Evolutionary conservation across 2,888 invertebrate species (phyloP).

Genomic region (Dolichomitus sp.): DNA sequence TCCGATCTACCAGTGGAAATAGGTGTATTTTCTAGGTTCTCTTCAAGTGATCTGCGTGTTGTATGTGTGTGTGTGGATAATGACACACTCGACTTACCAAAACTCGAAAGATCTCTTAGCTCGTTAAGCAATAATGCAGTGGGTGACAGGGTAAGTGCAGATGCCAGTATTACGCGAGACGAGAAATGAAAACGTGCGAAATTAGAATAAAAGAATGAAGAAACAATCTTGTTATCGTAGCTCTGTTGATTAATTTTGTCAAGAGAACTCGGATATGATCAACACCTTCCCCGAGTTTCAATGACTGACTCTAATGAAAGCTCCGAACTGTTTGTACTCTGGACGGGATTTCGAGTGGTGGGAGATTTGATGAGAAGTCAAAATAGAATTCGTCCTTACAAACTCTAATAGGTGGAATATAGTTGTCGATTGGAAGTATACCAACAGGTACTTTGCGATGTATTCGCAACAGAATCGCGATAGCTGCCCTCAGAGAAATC

Average conservation of each 20-base stretch:
- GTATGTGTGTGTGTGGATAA: constrained; percentile 41
- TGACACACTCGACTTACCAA: constrained; percentile 76
- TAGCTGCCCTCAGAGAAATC: too few relatives aligned
- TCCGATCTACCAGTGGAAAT: neutral
- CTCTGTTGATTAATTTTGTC: neutral
- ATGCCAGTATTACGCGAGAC: neutral
- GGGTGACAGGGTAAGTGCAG: constrained; percentile 11
- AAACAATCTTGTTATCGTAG: constrained; percentile 3
- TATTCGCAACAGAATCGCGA: neutral
- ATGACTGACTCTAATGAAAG: constrained; percentile 84
- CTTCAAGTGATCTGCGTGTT: constrained; percentile 15
- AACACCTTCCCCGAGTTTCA: constrained; percentile 67
- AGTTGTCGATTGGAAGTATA: constrained; percentile 43
- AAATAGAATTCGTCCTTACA: constrained; percentile 77
- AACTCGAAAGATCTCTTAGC: constrained; percentile 62
- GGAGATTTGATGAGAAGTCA: constrained; percentile 82
- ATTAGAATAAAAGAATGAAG: neutral
- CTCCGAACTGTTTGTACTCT: constrained; percentile 58
- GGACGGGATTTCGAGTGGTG: constrained; percentile 75
- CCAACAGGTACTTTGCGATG: constrained; percentile 1
- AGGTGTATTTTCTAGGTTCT: neutral
- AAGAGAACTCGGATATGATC: constrained; percentile 48
- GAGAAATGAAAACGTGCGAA: neutral
- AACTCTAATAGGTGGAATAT: constrained; percentile 45
- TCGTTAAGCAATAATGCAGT: constrained; percentile 10